phyloP scores from a whole-genome alignment of 2,797 vertebrate species.

The Pempheris klunzingeri region DNA sequence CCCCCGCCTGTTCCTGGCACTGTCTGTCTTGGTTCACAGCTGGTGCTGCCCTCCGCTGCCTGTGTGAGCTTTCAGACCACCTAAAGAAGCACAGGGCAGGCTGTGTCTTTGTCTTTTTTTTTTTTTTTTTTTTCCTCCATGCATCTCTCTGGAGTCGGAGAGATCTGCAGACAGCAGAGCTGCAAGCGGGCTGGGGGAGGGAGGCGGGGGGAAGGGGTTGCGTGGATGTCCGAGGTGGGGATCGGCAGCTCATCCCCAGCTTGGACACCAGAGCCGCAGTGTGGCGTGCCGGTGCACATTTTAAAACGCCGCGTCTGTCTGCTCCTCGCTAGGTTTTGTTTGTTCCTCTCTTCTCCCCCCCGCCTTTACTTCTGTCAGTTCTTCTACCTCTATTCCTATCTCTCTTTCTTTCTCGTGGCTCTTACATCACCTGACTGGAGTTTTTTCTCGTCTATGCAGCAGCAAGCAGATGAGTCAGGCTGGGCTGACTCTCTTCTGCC shows the following conservation, averaged over 20 bases:
- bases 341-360: slow-evolving; percentile 42
- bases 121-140: slow-evolving; percentile 60
- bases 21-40: slow-evolving; percentile 49
- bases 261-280: slow-evolving; percentile 84
- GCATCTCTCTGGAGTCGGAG: slow-evolving; percentile 49
- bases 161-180: slow-evolving; percentile 68
- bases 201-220: slow-evolving; percentile 24
- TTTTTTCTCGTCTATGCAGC: slow-evolving; percentile 81
- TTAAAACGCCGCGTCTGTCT: slow-evolving; percentile 77
- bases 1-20: slow-evolving; percentile 20
- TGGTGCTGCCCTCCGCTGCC: slow-evolving; percentile 40
- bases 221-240: slow-evolving; percentile 57
- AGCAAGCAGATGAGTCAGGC: slow-evolving; percentile 85
- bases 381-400: slow-evolving; percentile 67
- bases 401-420: slow-evolving; percentile 69
- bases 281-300: slow-evolving; percentile 88
- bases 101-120: slow-evolving; percentile 59
- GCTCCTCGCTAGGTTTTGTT: slow-evolving; percentile 65
- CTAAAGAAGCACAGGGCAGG: slow-evolving; percentile 50
- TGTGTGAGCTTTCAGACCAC: slow-evolving; percentile 46
- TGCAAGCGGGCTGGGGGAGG: slow-evolving; percentile 32
- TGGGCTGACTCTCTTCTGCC: slow-evolving; percentile 69
- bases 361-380: slow-evolving; percentile 58
- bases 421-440: slow-evolving; percentile 84
- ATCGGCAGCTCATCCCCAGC: slow-evolving; percentile 75